Conservation (phyloP, 2,113 vertebrate species). For the Panthera uncia region DNA sequence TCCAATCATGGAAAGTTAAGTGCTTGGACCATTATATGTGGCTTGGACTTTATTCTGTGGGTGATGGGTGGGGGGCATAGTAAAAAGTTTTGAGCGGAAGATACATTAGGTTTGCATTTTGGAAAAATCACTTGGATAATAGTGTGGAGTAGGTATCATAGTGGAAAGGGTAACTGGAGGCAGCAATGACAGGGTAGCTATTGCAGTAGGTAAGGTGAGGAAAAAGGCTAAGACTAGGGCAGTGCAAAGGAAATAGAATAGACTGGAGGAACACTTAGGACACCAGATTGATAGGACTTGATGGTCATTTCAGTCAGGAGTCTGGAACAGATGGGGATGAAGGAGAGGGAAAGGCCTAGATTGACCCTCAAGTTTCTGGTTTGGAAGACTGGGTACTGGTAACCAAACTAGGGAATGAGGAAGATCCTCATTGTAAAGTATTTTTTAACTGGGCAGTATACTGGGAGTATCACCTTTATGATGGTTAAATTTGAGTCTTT, state of each 20-base stretch:
- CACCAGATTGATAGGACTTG: background rate
- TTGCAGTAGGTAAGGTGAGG: background rate
- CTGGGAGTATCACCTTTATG: background rate
- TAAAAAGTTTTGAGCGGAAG: conserved; percentile 42
- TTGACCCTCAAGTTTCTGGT: conserved; percentile 15
- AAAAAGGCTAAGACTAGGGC: background rate
- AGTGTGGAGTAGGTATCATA: background rate
- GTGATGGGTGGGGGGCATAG: background rate
- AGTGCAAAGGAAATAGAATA: background rate
- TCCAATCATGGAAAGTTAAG: background rate
- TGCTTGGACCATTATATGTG: background rate
- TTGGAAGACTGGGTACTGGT: background rate
- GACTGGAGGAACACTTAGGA: background rate
- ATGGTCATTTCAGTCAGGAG: background rate
- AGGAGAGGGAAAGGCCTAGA: background rate
- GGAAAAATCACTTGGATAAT: background rate
- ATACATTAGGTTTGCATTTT: conserved; percentile 20
- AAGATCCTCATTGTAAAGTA: background rate
- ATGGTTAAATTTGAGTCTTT: conserved; percentile 47
- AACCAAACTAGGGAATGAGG: background rate
- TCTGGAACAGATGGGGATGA: background rate
- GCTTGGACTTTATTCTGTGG: background rate
- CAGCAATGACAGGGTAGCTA: background rate
- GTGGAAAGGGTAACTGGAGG: background rate
- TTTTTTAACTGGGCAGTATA: conserved; percentile 16